Conservation (phyloP, 2,888 invertebrate genomes). For the Phymatocera aterrima region DNA sequence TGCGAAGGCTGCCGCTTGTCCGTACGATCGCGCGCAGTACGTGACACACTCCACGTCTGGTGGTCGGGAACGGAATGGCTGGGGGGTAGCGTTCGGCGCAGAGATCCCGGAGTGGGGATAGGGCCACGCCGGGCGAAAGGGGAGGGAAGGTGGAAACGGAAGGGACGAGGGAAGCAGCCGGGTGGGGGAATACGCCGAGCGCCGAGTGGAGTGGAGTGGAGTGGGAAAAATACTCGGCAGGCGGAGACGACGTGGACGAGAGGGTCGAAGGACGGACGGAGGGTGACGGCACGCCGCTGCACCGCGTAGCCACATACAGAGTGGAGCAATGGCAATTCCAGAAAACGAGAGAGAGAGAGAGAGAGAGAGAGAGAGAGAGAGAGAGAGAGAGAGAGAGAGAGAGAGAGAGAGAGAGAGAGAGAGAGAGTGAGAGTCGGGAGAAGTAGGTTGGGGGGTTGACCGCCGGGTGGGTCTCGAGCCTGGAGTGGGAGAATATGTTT, state of each 20-base stretch:
- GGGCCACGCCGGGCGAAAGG: constrained; percentile 47
- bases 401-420: constrained; percentile 49
- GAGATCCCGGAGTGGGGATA: constrained; percentile 50
- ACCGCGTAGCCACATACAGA: neutral
- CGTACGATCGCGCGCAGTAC: neutral
- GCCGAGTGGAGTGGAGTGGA: too few species aligned
- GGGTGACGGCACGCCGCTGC: constrained; percentile 48
- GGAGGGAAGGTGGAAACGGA: constrained; percentile 44
- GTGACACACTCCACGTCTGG: constrained; percentile 59
- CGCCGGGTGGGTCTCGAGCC: too few species aligned
- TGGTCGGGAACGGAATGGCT: constrained; percentile 71
- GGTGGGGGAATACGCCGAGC: constrained; percentile 35
- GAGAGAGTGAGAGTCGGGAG: constrained; percentile 42
- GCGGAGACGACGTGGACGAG: neutral
- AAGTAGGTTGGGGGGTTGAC: constrained; percentile 34
- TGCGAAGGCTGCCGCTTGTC: constrained; percentile 52
- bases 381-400: constrained; percentile 47
- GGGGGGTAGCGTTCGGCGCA: constrained; percentile 58
- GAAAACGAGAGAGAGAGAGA: constrained; percentile 48
- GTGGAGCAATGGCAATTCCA: neutral
- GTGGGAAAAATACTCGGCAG: neutral
- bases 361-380: constrained; percentile 47
- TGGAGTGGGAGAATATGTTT: constrained; percentile 49
- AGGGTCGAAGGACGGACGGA: constrained; percentile 45
- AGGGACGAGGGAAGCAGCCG: constrained; percentile 7